Base-by-base conservation (phyloP, 2,888 invertebrate genomes). In the Drosophila rellima region DNA sequence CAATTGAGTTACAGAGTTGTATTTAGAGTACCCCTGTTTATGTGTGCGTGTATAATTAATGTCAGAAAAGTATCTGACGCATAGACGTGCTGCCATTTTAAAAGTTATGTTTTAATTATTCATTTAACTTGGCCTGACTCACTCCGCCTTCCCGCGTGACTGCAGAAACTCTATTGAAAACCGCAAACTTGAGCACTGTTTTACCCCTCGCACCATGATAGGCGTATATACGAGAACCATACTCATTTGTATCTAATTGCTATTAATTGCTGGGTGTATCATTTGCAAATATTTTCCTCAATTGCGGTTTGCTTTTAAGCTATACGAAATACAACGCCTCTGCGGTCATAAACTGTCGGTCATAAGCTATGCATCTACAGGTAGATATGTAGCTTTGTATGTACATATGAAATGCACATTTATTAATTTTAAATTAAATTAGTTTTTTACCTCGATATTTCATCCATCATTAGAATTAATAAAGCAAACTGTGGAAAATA, bases 211-310 rank as follows among this genome's bases (percentile, higher is more conserved):
- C 5, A 13, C 26, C 35, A 29, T 29, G 4, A 35, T 47, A 0
- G 0, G 11, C 31, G 20, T 18, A 26, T 45, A 31, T 23, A 18
- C 18, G 47, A 18, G 67, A 20, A 52, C 33, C n/a, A 17, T 20
- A 18, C 35, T 54, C 44, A 50, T 62, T 66, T 60, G 52, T 74
- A 70, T 63, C 52, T 88, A 88, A 82, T 88, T 82, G 80, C 39
- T 45, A 68, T 61, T 82, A 82, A 82, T 82, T 82, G 81, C 61
- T 45, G 65, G 65, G 48, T 61, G 59, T 67, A 68, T 72, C 55
- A 64, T 10, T 71, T 62, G 69, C 79, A 64, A 54, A 74, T 60
- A 40, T 47, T 61, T 44, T 69, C 48, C 69, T 64, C 64, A 69
- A 55, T 69, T 74, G 75, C 74, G 75, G 78, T 78, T 77, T 48